Percentiles rank a stretch among this genome's conserved stretches.
Conservation (phyloP, 2,888 invertebrate species). For the Piscicola geometra region DNA sequence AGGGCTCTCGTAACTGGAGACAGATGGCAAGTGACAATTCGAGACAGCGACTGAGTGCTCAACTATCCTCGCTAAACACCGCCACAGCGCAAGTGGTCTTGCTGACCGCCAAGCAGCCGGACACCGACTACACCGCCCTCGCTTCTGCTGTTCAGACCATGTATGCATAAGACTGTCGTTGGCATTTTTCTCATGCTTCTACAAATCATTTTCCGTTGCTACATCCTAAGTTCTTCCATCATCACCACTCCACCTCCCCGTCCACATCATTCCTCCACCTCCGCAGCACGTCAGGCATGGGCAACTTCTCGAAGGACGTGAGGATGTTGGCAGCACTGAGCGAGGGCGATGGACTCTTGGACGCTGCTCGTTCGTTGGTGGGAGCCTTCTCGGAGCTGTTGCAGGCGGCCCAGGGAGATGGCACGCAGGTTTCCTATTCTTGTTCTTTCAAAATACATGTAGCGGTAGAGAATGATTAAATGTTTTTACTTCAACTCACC, state of each 20-base stretch:
- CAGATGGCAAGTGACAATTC: conserved; percentile 33
- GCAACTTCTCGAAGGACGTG: conserved; percentile 85
- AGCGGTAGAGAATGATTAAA: no score
- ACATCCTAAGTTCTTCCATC: conserved; percentile 3
- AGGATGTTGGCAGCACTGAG: conserved; percentile 91
- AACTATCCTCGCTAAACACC: conserved; percentile 97
- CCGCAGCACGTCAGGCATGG: conserved; percentile 76
- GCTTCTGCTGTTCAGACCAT: conserved; percentile 96
- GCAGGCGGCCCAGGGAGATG: conserved; percentile 81
- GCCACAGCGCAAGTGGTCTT: conserved; percentile 96
- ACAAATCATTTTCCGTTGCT: no score
- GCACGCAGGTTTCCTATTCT: conserved; percentile 47
- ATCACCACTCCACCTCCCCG: no score
- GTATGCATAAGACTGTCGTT: conserved; percentile 45
- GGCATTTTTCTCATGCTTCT: no score
- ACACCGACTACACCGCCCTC: conserved; percentile 86
- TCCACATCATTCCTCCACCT: no score
- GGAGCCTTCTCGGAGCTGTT: conserved; percentile 84
- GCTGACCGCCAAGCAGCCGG: conserved; percentile 72
- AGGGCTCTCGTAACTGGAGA: conserved; percentile 37
- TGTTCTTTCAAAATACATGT: no score
- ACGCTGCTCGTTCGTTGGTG: conserved; percentile 86
- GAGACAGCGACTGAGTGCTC: conserved; percentile 83
- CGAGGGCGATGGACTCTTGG: conserved; percentile 77
- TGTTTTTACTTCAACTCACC: no score